Conservation (phyloP, 2,113 vertebrate species). For the Pluvianellus socialis region DNA sequence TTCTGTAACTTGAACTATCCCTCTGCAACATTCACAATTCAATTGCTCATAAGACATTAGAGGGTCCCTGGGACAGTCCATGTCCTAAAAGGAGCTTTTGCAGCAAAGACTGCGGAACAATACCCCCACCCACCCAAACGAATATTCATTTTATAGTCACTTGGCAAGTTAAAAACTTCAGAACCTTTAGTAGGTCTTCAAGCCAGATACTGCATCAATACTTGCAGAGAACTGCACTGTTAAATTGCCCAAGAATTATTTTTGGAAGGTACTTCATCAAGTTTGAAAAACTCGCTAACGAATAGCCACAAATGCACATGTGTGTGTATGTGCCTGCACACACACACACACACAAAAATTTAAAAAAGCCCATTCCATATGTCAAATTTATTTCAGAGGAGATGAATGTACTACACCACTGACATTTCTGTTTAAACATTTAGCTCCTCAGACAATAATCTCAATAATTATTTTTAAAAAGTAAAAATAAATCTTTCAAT, state of each 20-base stretch:
- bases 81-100: neutral
- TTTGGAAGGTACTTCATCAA: neutral
- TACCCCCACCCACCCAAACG: neutral
- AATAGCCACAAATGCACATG: neutral
- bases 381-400: neutral
- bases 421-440: neutral
- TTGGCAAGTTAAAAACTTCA: neutral
- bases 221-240: neutral
- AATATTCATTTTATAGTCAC: neutral
- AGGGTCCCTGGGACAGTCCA: neutral
- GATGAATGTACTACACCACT: neutral
- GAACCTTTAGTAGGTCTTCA: neutral
- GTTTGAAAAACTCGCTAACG: neutral
- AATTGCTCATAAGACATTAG: neutral
- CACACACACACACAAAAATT: neutral
- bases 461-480: neutral
- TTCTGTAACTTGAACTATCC: neutral
- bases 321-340: fast-evolving
- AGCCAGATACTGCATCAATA: neutral
- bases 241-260: neutral
- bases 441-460: neutral
- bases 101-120: neutral
- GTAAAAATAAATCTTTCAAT: neutral
- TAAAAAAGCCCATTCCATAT: neutral
- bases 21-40: neutral